A percentile compares a stretch with the other conserved stretches of the same genome.
Conservation (phyloP, 2,888 invertebrate species). For the Hemistola chrysoprasaria region DNA sequence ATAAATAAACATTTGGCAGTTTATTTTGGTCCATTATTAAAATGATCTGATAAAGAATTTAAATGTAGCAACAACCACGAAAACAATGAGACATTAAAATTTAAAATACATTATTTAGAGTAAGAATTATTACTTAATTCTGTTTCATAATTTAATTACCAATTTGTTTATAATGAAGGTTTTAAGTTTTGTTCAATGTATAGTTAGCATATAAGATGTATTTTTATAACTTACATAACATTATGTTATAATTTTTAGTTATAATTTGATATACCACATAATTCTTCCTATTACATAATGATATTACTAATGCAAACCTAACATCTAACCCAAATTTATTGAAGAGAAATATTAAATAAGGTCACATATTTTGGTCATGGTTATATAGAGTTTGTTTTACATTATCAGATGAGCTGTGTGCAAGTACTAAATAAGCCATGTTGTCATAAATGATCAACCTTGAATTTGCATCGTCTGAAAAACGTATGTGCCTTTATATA, state of each 20-base stretch:
- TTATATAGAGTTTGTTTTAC: slow-evolving; percentile 26
- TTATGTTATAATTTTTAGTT: too few relatives aligned
- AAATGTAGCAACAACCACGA: too few relatives aligned
- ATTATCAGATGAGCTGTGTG: slow-evolving; percentile 24
- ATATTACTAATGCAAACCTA: too few relatives aligned
- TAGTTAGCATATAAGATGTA: too few relatives aligned
- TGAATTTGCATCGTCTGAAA: slow-evolving; percentile 17
- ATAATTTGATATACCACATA: too few relatives aligned
- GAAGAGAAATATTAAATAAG: slow-evolving; percentile 21
- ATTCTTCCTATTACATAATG: too few relatives aligned
- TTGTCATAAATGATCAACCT: slow-evolving; percentile 11
- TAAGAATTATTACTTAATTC: too few relatives aligned
- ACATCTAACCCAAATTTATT: too few relatives aligned
- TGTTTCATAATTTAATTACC: too few relatives aligned
- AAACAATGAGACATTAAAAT: too few relatives aligned
- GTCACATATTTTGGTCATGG: slow-evolving; percentile 37
- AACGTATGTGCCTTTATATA: slow-evolving; percentile 18
- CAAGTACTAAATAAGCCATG: slow-evolving; percentile 21
- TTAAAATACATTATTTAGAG: background rate
- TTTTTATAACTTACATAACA: too few relatives aligned
- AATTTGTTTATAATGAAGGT: too few relatives aligned
- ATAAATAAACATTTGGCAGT: slow-evolving; percentile 34
- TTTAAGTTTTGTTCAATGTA: slow-evolving; percentile 1
- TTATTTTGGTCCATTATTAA: slow-evolving; percentile 1
- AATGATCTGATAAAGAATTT: slow-evolving; percentile 8